Conservation (phyloP, 2,113 vertebrate species). For the Crotophaga sulcirostris region DNA sequence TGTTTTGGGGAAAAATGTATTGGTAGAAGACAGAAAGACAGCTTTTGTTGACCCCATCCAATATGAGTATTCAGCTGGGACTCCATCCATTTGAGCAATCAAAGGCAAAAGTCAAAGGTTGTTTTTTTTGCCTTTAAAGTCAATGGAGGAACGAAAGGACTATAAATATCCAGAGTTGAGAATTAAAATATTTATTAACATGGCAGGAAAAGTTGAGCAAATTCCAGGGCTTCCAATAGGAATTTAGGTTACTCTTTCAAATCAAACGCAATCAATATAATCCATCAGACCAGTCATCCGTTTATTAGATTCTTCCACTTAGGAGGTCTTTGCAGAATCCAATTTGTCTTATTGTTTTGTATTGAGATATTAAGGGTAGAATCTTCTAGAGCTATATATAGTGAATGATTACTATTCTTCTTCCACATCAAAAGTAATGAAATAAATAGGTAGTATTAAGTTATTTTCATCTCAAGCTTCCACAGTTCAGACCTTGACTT, state of each 20-base stretch:
- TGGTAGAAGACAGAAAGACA: background rate
- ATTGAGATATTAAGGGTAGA: background rate
- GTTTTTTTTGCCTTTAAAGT: constrained; percentile 62
- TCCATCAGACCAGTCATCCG: background rate
- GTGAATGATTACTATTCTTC: background rate
- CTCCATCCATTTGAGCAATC: constrained; percentile 55
- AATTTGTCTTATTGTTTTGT: constrained; percentile 34
- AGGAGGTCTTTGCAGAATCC: constrained; percentile 25
- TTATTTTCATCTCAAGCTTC: background rate
- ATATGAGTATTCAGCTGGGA: background rate
- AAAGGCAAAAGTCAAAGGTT: constrained; percentile 78
- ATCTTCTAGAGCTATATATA: background rate
- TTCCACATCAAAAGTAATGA: background rate
- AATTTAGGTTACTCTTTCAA: constrained; percentile 34
- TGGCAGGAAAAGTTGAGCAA: background rate
- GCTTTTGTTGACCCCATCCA: background rate
- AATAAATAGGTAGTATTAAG: background rate
- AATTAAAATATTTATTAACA: constrained; percentile 65
- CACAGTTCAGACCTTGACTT: background rate
- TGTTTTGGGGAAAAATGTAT: background rate
- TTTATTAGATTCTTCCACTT: constrained; percentile 52
- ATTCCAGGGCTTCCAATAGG: background rate
- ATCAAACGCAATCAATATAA: constrained; percentile 46
- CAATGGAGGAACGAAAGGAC: constrained; percentile 72
- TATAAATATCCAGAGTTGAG: constrained; percentile 69